A percentile compares a stretch with the other conserved stretches of the same genome.
phyloP scores from a whole-genome alignment of 2,888 invertebrate species.

The Sacculina carcini region DNA sequence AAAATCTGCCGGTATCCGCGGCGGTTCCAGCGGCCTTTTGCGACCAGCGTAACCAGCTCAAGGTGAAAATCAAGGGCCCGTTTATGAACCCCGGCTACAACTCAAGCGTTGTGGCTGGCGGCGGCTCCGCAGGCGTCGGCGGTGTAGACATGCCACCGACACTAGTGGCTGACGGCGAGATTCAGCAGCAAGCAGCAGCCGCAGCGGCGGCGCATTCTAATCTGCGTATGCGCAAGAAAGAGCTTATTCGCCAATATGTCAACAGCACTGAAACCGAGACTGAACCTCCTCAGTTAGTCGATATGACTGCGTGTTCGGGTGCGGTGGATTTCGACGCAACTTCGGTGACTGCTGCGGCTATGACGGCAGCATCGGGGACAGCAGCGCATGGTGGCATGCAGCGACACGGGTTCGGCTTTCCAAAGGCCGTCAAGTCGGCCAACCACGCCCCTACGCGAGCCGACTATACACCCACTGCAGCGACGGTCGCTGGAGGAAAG shows the following conservation, averaged over 20 bases:
- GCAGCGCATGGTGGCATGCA: no score
- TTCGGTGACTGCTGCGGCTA: not conserved
- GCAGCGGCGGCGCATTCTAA: constrained; percentile 10
- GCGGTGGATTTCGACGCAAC: no score
- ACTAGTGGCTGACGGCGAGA: constrained; percentile 9
- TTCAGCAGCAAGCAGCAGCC: constrained; percentile 9
- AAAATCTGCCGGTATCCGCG: not conserved
- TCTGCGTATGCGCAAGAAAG: constrained; percentile 59
- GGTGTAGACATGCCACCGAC: constrained; percentile 7
- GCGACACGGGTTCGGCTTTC: not conserved
- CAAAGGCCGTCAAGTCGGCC: not conserved
- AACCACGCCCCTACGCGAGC: not conserved
- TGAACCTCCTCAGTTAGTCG: not conserved
- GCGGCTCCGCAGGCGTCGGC: constrained; percentile 8
- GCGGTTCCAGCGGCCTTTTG: not conserved
- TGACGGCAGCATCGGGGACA: no score
- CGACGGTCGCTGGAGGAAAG: not conserved
- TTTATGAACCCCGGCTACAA: constrained; percentile 46
- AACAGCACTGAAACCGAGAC: not conserved
- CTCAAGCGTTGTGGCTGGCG: constrained; percentile 21
- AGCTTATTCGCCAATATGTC: constrained; percentile 44
- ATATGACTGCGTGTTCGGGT: not conserved
- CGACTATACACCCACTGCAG: no score
- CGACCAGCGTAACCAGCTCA: constrained; percentile 36
- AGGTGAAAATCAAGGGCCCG: constrained; percentile 72